Base-by-base conservation (phyloP, 2,797 vertebrate genomes). In the Poeciliopsis turneri region DNA sequence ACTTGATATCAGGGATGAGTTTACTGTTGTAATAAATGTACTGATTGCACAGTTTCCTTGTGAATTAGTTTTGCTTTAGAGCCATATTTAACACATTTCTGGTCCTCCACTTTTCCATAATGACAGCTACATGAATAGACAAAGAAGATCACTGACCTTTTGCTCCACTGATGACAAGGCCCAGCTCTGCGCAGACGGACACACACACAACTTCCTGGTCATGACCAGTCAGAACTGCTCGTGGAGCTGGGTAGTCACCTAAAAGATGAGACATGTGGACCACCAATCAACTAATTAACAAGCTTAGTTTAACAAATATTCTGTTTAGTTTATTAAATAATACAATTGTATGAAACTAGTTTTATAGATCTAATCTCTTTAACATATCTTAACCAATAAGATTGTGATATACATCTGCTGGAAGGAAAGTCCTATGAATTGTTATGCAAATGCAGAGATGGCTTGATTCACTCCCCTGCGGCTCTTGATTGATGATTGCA, bases 191-290 rank as follows among this genome's bases (percentile, higher is more conserved):
- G 82, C 98, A 99, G 77, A 99, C 98, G 0, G 98, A 97, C 78
- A 99, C 98, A 10, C 98, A 99, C 90, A 98, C 97, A 86, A 99
- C 98, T 94, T 99, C 97, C 79, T 98, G 97, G 92, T 99, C 98
- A 0, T 99, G 98, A 84, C 98, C 98, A 0, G 98, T 99, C 82
- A 99, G 95, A 92, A 99, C 97, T 1, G 98, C 98, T 1, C 98
- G 95, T 39, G 98, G 98, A 55, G 98, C 97, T 36, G 98, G 98
- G 88, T 99, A 99, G 93, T 99, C 98, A 93, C 97, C 98, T 99
- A 81, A 46, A 93, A 72, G 43, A 89, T 30, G 71, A 86, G 13
- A 87, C 1, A 89, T 5, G 71, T 10, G 76, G 2, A 82, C 13
- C 8, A 66, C 46, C 39, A 76, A 41, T 18, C 69, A 77, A 76